phyloP scores from a whole-genome alignment of 2,888 invertebrate species.

The Nomada hirtipes region DNA sequence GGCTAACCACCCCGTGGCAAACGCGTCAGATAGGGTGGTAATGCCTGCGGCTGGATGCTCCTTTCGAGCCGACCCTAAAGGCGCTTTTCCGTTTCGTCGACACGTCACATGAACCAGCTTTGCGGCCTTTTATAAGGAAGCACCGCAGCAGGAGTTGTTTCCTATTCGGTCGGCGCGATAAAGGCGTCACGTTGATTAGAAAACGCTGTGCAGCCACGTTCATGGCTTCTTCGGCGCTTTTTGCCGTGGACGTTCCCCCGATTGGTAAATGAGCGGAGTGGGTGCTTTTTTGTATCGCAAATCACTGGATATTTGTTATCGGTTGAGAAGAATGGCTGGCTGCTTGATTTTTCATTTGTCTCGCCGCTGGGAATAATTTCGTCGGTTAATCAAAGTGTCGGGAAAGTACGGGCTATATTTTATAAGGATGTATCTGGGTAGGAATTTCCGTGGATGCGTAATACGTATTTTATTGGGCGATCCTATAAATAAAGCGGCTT shows the following conservation, averaged over 20 bases:
- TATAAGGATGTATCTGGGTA: too few relatives aligned
- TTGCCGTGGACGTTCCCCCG: too few relatives aligned
- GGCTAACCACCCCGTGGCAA: conserved; percentile 75
- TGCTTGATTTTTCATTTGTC: too few relatives aligned
- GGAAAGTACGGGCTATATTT: too few relatives aligned
- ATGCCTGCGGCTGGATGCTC: conserved; percentile 79
- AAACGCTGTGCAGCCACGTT: not conserved
- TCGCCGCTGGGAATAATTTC: too few relatives aligned
- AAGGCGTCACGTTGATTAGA: conserved; percentile 16
- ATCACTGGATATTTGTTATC: too few relatives aligned
- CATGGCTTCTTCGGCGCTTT: not conserved
- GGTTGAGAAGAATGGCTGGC: too few relatives aligned
- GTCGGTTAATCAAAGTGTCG: too few relatives aligned
- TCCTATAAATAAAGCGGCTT: too few relatives aligned
- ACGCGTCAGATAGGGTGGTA: conserved; percentile 75
- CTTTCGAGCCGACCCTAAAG: conserved; percentile 76
- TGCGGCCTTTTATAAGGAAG: conserved; percentile 21
- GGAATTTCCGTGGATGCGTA: too few relatives aligned
- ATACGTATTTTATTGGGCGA: too few relatives aligned
- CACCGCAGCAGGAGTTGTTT: conserved; percentile 27
- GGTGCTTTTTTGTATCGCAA: not conserved
- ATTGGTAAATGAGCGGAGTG: not conserved
- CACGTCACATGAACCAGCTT: conserved; percentile 51
- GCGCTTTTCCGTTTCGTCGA: conserved; percentile 75
- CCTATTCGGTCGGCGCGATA: conserved; percentile 28